A percentile compares a stretch with the other conserved stretches of the same genome.
Conservation (phyloP, 2,888 invertebrate species). For the Sarcophaga variegata region DNA sequence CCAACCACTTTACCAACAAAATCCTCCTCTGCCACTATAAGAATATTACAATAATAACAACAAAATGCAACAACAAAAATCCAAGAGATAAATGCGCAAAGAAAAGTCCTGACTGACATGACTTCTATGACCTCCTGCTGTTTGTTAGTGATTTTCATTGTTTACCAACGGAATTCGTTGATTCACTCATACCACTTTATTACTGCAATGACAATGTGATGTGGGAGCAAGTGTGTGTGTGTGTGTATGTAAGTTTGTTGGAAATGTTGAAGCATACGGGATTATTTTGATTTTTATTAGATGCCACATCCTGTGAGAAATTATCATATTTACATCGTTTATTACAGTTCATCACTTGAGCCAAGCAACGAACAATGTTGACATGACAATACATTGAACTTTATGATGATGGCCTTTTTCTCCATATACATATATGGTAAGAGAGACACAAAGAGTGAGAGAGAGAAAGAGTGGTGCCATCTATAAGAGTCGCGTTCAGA, state of each 20-base stretch:
- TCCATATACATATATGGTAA: too few species aligned
- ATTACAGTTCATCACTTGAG: slow-evolving; percentile 81
- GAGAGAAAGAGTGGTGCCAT: too few species aligned
- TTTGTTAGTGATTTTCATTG: slow-evolving; percentile 68
- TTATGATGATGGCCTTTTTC: slow-evolving; percentile 32
- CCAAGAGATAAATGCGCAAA: slow-evolving; percentile 62
- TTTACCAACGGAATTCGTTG: slow-evolving; percentile 63
- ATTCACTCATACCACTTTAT: slow-evolving; percentile 29
- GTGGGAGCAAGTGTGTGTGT: not conserved
- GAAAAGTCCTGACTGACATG: slow-evolving; percentile 63
- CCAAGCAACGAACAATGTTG: slow-evolving; percentile 54
- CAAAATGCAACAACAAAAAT: slow-evolving; percentile 11
- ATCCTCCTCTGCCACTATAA: slow-evolving; percentile 11
- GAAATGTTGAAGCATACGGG: slow-evolving; percentile 71
- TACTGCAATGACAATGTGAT: too few species aligned
- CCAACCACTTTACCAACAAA: slow-evolving; percentile 39
- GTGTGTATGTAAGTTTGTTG: not conserved
- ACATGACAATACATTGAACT: slow-evolving; percentile 41
- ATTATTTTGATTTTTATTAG: slow-evolving; percentile 82
- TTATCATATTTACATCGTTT: slow-evolving; percentile 82
- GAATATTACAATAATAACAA: slow-evolving; percentile 12
- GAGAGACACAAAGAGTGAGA: too few species aligned
- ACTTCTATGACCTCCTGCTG: slow-evolving; percentile 72
- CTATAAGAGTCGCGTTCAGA: too few species aligned
- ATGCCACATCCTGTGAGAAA: slow-evolving; percentile 82